Evolutionary conservation across 1,140 invertebrate species (phyloP).

Genomic region (Drosophila albomicans): DNA sequence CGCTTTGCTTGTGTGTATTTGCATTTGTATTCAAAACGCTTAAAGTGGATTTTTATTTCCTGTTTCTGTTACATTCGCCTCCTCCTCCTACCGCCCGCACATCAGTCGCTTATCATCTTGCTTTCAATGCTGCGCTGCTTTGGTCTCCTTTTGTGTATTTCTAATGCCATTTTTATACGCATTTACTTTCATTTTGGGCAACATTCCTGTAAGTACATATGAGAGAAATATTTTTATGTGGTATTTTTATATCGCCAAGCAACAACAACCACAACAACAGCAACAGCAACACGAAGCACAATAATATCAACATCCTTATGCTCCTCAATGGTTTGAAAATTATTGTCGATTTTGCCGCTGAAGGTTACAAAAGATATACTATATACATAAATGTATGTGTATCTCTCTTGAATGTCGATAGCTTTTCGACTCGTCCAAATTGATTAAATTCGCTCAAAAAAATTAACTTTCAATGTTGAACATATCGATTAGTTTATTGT

Average conservation of each 20-base stretch:
- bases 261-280: conserved; percentile 19
- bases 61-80: conserved; percentile 63
- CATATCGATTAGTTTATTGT: no score
- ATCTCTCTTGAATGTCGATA: conserved; percentile 1
- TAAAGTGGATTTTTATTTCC: conserved; percentile 82
- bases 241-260: conserved; percentile 64
- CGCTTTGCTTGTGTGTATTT: conserved; percentile 54
- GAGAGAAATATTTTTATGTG: conserved; percentile 68
- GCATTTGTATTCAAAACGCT: conserved; percentile 81
- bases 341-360: conserved; percentile 35
- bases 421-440: conserved; percentile 17
- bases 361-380: conserved; percentile 37
- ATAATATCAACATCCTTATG: conserved; percentile 41
- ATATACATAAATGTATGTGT: background rate
- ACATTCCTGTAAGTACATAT: conserved; percentile 30
- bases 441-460: conserved; percentile 17
- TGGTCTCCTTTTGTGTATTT: conserved; percentile 61
- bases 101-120: conserved; percentile 17
- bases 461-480: conserved; percentile 16
- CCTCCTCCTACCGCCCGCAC: background rate
- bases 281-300: conserved; percentile 24
- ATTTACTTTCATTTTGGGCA: conserved; percentile 57
- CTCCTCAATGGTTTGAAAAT: conserved; percentile 51
- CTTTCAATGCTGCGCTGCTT: conserved; percentile 16
- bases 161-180: conserved; percentile 80